phyloP scores from a whole-genome alignment of 2,113 vertebrate species.

The Paralichthys olivaceus region DNA sequence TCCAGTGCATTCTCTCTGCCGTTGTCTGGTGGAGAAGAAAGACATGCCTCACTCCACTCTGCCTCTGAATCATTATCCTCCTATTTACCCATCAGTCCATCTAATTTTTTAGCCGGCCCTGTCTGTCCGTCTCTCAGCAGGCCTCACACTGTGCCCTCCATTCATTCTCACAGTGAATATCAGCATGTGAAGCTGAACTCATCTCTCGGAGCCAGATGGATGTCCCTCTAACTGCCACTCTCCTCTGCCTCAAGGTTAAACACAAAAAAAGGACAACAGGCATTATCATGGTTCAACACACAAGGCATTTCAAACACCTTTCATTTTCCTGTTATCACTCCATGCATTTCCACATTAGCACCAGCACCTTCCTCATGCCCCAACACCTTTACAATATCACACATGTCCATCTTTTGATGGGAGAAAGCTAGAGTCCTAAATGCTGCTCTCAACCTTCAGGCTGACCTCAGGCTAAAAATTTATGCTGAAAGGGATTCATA shows the following conservation, averaged over 20 bases:
- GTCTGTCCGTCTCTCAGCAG: conserved; percentile 61
- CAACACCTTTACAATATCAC: conserved; percentile 33
- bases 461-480: conserved; percentile 40
- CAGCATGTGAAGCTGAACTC: conserved; percentile 66
- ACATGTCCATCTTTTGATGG: not conserved
- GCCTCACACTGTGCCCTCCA: conserved; percentile 44
- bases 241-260: conserved; percentile 70
- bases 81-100: conserved; percentile 46
- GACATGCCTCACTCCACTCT: conserved; percentile 24
- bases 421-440: conserved; percentile 3
- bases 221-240: conserved; percentile 50
- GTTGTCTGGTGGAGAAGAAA: conserved; percentile 41
- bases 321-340: conserved; percentile 42
- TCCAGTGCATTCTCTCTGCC: conserved; percentile 14
- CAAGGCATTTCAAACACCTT: conserved; percentile 25
- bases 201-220: conserved; percentile 71
- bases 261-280: conserved; percentile 19
- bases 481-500: conserved; percentile 8
- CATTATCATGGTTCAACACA: conserved; percentile 23
- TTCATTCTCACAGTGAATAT: conserved; percentile 55
- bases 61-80: conserved; percentile 47
- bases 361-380: conserved; percentile 30
- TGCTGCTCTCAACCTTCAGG: conserved; percentile 48
- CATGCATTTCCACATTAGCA: conserved; percentile 27
- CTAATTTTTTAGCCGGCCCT: conserved; percentile 54